phyloP scores from a whole-genome alignment of 2,797 vertebrate species.

The Sebastes kiyomatsui region DNA sequence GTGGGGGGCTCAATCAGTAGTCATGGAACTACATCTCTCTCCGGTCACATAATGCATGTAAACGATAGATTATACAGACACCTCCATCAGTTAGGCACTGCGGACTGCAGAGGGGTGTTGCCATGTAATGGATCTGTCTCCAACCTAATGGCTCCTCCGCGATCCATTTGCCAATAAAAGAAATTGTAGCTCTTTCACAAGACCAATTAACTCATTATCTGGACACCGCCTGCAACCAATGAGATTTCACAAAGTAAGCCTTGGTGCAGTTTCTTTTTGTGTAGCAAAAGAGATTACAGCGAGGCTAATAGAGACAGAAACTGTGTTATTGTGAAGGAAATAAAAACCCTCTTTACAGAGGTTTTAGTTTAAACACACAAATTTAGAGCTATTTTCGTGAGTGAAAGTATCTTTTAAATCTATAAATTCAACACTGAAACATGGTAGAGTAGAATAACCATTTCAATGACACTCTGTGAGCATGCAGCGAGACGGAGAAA shows the following conservation, averaged over 20 bases:
- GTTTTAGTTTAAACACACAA: neutral
- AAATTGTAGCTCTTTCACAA: constrained; percentile 33
- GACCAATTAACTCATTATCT: constrained; percentile 46
- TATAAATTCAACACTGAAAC: neutral
- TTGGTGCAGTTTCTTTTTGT: constrained; percentile 10
- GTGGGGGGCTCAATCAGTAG: neutral
- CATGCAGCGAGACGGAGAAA: constrained; percentile 3
- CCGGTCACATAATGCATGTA: constrained; percentile 4
- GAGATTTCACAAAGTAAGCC: constrained; percentile 24
- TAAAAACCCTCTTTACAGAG: neutral
- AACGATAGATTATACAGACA: constrained; percentile 30
- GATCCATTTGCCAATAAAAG: constrained; percentile 54
- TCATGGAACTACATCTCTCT: constrained; percentile 4
- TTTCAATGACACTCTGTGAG: neutral
- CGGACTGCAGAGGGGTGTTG: constrained; percentile 14
- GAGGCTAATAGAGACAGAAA: neutral
- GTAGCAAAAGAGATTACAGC: constrained; percentile 5
- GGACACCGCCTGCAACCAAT: constrained; percentile 36
- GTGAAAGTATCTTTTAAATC: neutral
- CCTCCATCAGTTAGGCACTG: constrained; percentile 17
- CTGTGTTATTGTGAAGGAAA: neutral
- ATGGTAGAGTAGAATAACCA: neutral
- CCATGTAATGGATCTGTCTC: constrained; percentile 37
- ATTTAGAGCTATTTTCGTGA: neutral
- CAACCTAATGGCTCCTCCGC: constrained; percentile 22